Evolutionary conservation across 2,888 invertebrate genomes (phyloP).

Genomic region (Leptopilina drosophilae): DNA sequence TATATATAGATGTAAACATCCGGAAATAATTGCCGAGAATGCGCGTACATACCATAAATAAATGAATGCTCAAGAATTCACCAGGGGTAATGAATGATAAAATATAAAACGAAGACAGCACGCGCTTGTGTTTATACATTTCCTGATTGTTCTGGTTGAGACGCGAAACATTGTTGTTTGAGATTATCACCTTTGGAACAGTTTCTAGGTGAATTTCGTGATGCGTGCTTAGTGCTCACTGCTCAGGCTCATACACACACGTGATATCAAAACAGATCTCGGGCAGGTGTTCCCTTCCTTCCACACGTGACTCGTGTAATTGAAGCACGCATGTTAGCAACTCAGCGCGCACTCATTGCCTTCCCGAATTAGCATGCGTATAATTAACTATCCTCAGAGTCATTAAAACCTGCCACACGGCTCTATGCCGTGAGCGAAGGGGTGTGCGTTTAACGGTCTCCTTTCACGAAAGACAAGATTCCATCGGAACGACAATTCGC

Average conservation of each 20-base stretch:
- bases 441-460: constrained; percentile 20
- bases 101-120: background rate
- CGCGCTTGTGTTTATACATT: constrained; percentile 17
- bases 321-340: constrained; percentile 51
- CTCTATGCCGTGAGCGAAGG: background rate
- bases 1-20: no score
- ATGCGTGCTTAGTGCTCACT: constrained; percentile 44
- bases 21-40: no score
- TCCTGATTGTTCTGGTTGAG: constrained; percentile 9
- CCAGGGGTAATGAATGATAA: background rate
- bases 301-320: constrained; percentile 54
- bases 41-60: no score
- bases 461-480: constrained; percentile 33
- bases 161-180: background rate
- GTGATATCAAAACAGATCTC: constrained; percentile 53
- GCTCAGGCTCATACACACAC: constrained; percentile 43
- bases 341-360: constrained; percentile 44
- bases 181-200: constrained; percentile 20
- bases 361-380: constrained; percentile 23
- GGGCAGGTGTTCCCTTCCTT: constrained; percentile 54
- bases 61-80: no score
- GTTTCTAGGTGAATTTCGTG: constrained; percentile 17
- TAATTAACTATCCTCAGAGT: constrained; percentile 38
- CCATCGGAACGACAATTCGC: constrained; percentile 21
- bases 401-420: constrained; percentile 29